Percentiles rank a stretch among this genome's conserved stretches.
Conservation (phyloP, 1,140 invertebrate genomes). For the Lineus longissimus region DNA sequence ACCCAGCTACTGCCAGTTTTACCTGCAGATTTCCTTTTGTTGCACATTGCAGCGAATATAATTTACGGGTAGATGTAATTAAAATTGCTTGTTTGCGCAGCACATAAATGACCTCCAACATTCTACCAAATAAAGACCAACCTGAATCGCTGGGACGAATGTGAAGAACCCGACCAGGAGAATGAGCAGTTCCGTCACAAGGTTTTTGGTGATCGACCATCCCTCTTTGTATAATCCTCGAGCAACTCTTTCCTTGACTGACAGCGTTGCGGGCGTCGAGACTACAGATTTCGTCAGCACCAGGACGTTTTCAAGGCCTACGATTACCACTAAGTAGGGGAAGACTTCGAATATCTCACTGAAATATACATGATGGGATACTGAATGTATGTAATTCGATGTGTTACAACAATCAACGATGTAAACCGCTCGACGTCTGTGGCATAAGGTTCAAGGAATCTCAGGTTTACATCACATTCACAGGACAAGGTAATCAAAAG, state of each 20-base stretch:
- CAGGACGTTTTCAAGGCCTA: constrained; percentile 93
- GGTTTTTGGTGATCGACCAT: constrained; percentile 94
- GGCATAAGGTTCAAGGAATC: no score
- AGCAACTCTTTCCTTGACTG: constrained; percentile 89
- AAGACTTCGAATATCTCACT: constrained; percentile 63
- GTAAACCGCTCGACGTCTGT: no score
- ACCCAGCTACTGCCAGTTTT: no score
- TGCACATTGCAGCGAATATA: no score
- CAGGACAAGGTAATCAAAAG: no score
- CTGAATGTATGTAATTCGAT: neutral
- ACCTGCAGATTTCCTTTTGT: no score
- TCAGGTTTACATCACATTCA: no score
- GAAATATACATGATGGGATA: neutral
- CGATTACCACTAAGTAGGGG: constrained; percentile 89
- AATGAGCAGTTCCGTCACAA: constrained; percentile 88
- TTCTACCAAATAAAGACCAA: constrained; percentile 19
- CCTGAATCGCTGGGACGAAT: constrained; percentile 87
- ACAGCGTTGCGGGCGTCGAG: constrained; percentile 83
- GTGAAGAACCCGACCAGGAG: constrained; percentile 71
- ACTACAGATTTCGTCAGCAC: constrained; percentile 93
- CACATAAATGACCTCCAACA: no score
- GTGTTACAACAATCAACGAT: no score
- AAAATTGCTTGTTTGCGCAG: no score
- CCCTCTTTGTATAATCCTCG: constrained; percentile 87
- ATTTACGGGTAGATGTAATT: no score